Evolutionary conservation across 2,113 vertebrate genomes (phyloP).

Genomic region (Acanthisitta chloris): DNA sequence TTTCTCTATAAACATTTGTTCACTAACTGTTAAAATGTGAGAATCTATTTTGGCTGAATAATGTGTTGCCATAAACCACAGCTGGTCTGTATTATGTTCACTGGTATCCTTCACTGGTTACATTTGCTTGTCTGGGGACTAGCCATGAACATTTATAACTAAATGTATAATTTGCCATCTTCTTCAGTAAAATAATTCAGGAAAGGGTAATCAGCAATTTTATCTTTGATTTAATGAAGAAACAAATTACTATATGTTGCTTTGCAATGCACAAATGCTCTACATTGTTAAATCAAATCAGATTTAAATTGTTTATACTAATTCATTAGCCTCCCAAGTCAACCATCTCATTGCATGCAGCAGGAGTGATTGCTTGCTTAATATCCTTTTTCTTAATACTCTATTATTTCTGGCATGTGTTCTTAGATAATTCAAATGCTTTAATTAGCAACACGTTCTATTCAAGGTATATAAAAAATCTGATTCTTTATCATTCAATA

Average conservation of each 20-base stretch:
- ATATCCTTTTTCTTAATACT: not conserved
- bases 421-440: not conserved
- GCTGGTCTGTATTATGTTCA: not conserved
- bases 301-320: constrained; percentile 49
- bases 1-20: not conserved
- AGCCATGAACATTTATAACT: constrained; percentile 42
- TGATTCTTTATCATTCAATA: not conserved
- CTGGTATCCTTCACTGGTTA: constrained; percentile 5
- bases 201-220: constrained; percentile 47
- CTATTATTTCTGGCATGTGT: not conserved
- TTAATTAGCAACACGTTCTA: not conserved
- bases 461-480: not conserved
- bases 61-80: not conserved
- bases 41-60: not conserved
- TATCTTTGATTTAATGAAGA: constrained; percentile 63
- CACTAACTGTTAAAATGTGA: not conserved
- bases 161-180: constrained; percentile 26
- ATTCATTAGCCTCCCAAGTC: constrained; percentile 64
- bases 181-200: constrained; percentile 59
- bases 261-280: constrained; percentile 49
- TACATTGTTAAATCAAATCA: constrained; percentile 64
- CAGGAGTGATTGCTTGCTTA: not conserved
- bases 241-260: constrained; percentile 35
- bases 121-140: constrained; percentile 4
- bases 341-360: constrained; percentile 18